Percentiles rank a stretch among this genome's conserved stretches.
These are phyloP conservation scores for Lasioglossum pauxillum DNA, from an alignment of 2,888 invertebrate genomes.

Conservation along the genomic window DNA sequence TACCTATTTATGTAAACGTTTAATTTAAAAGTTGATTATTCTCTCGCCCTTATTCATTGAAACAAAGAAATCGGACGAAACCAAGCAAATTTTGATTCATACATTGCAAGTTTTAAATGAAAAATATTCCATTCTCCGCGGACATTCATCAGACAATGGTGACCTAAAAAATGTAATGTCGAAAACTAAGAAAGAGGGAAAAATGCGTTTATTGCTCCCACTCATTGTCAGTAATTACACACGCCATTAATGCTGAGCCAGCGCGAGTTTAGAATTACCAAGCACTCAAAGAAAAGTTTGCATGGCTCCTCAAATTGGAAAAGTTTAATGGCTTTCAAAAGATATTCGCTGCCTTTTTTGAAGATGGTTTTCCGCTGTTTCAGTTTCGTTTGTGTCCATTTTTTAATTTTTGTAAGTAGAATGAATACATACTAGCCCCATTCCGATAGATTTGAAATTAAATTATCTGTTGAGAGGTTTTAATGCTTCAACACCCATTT, in stretches of 20 bases:
- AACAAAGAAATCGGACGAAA: background rate
- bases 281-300: constrained; percentile 51
- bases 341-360: constrained; percentile 40
- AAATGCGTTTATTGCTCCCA: background rate
- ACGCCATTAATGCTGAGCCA: constrained; percentile 43
- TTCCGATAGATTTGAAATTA: background rate
- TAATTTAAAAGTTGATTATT: background rate
- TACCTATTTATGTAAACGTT: background rate
- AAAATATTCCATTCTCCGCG: background rate
- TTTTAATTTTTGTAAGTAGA: background rate
- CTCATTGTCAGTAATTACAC: constrained; percentile 47
- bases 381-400: background rate
- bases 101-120: background rate
- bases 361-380: background rate
- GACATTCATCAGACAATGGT: background rate
- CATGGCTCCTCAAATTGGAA: constrained; percentile 46
- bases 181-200: background rate
- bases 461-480: background rate
- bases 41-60: background rate
- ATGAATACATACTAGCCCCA: background rate
- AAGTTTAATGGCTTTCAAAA: constrained; percentile 55
- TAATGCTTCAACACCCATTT: background rate
- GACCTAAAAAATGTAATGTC: background rate
- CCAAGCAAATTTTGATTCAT: background rate
- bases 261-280: constrained; percentile 47